phyloP scores from a whole-genome alignment of 1,140 invertebrate genomes.

The Brachionus sp. region DNA sequence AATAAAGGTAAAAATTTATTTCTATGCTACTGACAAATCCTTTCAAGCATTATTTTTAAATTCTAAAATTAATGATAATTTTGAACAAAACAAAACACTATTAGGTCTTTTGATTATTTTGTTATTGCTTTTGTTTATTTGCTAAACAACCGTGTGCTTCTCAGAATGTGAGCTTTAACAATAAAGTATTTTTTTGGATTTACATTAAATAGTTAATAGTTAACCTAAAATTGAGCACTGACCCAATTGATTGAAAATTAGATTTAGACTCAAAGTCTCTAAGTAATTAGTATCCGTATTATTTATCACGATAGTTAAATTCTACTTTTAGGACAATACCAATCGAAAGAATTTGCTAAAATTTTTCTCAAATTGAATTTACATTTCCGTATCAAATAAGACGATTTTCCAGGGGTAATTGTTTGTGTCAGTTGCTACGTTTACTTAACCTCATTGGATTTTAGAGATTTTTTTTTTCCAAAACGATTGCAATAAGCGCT shows the following conservation, averaged over 20 bases:
- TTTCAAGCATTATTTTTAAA: not conserved
- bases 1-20: slow-evolving; percentile 16
- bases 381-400: not conserved
- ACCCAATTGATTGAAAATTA: not conserved
- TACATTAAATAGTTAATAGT: not conserved
- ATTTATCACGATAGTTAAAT: not conserved
- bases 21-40: not conserved
- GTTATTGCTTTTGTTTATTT: slow-evolving; percentile 15
- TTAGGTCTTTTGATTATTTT: not conserved
- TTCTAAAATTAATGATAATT: not conserved
- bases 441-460: not conserved
- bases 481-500: not conserved
- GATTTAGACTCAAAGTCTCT: not conserved
- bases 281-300: not conserved
- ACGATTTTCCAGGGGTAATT: not conserved
- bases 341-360: not conserved
- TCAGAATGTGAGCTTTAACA: not conserved
- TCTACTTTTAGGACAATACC: not conserved
- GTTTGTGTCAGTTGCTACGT: not conserved
- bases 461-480: not conserved
- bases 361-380: not conserved
- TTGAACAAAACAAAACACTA: not conserved
- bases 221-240: not conserved
- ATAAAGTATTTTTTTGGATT: not conserved
- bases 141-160: not conserved